Evolutionary conservation across 2,888 invertebrate genomes (phyloP).

Genomic region (Drosophila greeni): DNA sequence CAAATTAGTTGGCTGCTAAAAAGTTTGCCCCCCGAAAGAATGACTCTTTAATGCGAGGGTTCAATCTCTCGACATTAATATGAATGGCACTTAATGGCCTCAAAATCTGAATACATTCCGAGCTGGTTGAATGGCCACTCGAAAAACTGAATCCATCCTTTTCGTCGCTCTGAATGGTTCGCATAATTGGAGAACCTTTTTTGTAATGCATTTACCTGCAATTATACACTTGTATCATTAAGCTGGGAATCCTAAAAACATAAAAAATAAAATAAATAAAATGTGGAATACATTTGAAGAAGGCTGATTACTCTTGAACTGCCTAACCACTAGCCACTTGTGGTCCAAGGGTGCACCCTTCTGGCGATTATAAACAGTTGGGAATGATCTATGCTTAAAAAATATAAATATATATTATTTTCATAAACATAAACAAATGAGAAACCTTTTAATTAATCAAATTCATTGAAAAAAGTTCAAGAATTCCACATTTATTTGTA

Average conservation of each 20-base stretch:
- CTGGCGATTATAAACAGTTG: not conserved
- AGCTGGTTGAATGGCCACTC: conserved; percentile 27
- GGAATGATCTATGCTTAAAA: not conserved
- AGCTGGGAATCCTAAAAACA: conserved; percentile 1
- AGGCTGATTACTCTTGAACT: conserved; percentile 6
- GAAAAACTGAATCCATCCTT: conserved; percentile 12
- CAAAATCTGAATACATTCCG: conserved; percentile 27
- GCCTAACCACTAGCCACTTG: conserved; percentile 4
- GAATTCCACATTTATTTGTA: not conserved
- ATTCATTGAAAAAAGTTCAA: too few species aligned
- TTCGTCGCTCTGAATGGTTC: conserved; percentile 18
- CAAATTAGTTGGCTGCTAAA: conserved; percentile 32
- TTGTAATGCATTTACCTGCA: conserved; percentile 24
- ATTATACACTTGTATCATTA: conserved; percentile 33
- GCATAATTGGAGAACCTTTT: conserved; percentile 29
- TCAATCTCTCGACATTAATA: conserved; percentile 10
- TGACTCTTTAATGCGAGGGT: conserved; percentile 23
- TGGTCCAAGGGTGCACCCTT: not conserved
- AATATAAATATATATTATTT: too few species aligned
- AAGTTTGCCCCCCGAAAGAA: conserved; percentile 7
- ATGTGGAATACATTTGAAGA: conserved; percentile 10
- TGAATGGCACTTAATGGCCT: conserved; percentile 36
- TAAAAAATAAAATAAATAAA: conserved; percentile 1
- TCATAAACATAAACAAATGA: not conserved
- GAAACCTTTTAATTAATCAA: not conserved